phyloP scores from a whole-genome alignment of 2,113 vertebrate genomes.

The Loxodonta africana region DNA sequence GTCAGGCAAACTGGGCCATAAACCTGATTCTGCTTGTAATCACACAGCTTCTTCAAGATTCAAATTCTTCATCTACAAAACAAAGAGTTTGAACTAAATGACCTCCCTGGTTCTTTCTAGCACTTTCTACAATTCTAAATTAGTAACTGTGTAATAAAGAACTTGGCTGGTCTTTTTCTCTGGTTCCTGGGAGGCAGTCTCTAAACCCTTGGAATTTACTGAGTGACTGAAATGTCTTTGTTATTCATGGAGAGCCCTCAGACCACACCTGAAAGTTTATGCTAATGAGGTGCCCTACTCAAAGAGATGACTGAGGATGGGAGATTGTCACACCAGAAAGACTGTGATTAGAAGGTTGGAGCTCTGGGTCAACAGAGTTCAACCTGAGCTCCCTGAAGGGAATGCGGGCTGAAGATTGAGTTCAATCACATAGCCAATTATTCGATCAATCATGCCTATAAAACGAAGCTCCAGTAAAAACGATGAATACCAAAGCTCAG shows the following conservation, averaged over 20 bases:
- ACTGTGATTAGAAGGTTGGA: background rate
- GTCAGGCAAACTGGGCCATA: background rate
- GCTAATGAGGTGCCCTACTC: too few relatives aligned
- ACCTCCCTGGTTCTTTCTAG: background rate
- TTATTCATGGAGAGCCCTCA: background rate
- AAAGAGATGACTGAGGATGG: background rate
- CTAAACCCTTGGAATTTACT: background rate
- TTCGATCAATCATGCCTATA: background rate
- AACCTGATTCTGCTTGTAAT: background rate
- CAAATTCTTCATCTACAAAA: slow-evolving; percentile 6
- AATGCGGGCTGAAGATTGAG: background rate
- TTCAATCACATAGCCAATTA: background rate
- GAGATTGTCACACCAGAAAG: background rate
- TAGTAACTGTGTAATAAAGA: background rate
- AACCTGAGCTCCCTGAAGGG: background rate
- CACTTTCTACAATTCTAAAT: slow-evolving; percentile 19
- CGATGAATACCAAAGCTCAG: background rate
- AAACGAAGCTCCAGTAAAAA: background rate
- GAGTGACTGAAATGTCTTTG: background rate
- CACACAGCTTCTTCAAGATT: background rate
- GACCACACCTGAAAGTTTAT: background rate
- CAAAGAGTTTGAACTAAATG: background rate
- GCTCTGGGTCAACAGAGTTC: background rate
- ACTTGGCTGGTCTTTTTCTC: background rate
- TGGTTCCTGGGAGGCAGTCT: background rate